Evolutionary conservation across 2,113 vertebrate species (phyloP), one percentile per base, ranked within the genome.

Genomic region (Sorex fumeus): DNA sequence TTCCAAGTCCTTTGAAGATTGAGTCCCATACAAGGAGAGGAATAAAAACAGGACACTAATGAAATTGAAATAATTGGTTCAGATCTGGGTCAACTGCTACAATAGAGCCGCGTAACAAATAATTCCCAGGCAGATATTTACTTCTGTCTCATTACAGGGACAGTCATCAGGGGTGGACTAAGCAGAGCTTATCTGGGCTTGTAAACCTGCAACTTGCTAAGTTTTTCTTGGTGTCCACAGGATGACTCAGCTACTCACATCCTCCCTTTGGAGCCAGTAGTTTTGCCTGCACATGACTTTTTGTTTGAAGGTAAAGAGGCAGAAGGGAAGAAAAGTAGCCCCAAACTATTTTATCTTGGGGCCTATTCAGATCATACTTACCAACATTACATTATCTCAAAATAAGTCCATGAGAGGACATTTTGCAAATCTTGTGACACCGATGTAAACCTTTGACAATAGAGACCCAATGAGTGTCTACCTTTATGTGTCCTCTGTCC

Each of bases 371-470:
- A 30, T 79, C 27, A 53, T 12, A 0, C 21, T 83, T n/a, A 32
- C 12, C 25, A 47, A 15, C 0, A 12, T n/a, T 30, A 36, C 8
- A 1, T 18, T 67, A 27, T 23, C 9, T 23, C 40, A 8, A 43
- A 89, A 21, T 36, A 69, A 91, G 16, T 1, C 12, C 36, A 72
- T 3, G 4, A 36, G 50, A 9, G 2, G 6, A 66, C 2, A 7
- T 1, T 13, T 2, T 62, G 23, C 21, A 60, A 60, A 60, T 16
- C 18, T 4, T 15, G 10, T 50, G 47, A 1, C n/a, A 9, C 0
- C 0, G 12, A 32, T 4, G 1, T 18, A 66, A 21, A 32, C 6
- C 2, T 30, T 10, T 45, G 2, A 80, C 6, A 91, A 45, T 1
- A 12, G 23, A 6, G 3, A 50, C 19, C 12, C 69, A 69, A 69